Percentiles rank a stretch among this genome's conserved stretches.
phyloP scores from a whole-genome alignment of 2,888 invertebrate genomes.

The Habroteleia sp. region DNA sequence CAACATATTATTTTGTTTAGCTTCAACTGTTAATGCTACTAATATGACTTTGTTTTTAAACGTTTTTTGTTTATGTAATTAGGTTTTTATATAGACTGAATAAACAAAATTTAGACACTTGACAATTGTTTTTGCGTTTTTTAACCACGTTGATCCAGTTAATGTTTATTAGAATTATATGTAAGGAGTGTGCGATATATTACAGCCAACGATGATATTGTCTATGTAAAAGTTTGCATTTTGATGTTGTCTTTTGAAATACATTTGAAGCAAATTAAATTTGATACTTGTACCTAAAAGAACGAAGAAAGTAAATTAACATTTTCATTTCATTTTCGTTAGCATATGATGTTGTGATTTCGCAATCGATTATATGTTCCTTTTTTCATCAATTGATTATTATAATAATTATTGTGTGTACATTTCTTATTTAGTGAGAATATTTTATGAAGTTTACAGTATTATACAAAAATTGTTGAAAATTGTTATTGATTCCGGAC shows the following conservation, averaged over 20 bases:
- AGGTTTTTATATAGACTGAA: constrained; percentile 45
- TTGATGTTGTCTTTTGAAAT: constrained; percentile 20
- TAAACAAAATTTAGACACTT: constrained; percentile 56
- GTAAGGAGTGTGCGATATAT: constrained; percentile 12
- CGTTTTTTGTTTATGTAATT: constrained; percentile 53
- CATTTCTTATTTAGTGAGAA: constrained; percentile 16
- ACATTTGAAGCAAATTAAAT: constrained; percentile 8
- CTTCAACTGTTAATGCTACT: constrained; percentile 15
- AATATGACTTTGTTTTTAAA: constrained; percentile 37
- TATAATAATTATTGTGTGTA: background rate
- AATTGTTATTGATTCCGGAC: constrained; percentile 27
- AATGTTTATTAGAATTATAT: constrained; percentile 57
- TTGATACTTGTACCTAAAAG: constrained; percentile 38
- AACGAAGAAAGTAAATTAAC: constrained; percentile 49
- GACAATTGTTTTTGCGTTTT: constrained; percentile 38
- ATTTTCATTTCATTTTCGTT: constrained; percentile 1
- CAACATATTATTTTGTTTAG: constrained; percentile 18
- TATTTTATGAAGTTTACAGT: constrained; percentile 26
- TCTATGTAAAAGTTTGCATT: constrained; percentile 23
- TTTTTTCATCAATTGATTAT: constrained; percentile 46
- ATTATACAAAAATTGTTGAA: constrained; percentile 10
- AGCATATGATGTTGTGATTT: background rate
- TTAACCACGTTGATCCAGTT: constrained; percentile 50
- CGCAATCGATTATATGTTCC: constrained; percentile 31
- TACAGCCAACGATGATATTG: constrained; percentile 25